Base-by-base conservation (phyloP, 2,113 vertebrate species). In the Caretta caretta region DNA sequence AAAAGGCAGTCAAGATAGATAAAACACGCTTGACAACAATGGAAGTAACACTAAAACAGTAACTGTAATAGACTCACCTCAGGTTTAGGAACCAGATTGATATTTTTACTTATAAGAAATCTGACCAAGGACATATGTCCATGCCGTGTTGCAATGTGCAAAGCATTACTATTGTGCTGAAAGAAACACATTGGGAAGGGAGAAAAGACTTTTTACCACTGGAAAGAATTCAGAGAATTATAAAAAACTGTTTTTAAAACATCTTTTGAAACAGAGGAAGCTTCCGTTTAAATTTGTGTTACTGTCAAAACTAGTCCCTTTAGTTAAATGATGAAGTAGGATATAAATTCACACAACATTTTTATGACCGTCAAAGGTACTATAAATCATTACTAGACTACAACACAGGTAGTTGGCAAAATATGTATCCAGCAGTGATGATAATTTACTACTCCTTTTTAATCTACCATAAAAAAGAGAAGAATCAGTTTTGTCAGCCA, bases 101-200 rank as follows among this genome's bases (percentile, higher is more conserved):
- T 91, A 3, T 98, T 97, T 92, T 98, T 97, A 56, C 92, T 79
- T 90, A 99, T 95, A 91, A 99, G 99, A 83, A 99, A 97, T 51
- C 94, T 97, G 54, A 99, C 98, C 27, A 99, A 95, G 50, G 98
- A 93, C 2, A 96, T 65, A n/a, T 99, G 97, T 35, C 99, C 99
- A 84, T 97, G 98, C 97, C 97, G 97, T 87, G 98, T 92, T 50
- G 98, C 98, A 65, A 96, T 90, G 94, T 99, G 98, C 92, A 99
- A 98, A 81, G 97, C 97, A 38, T 90, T 98, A 88, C 88, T 92
- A 13, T 96, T 97, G 94, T 90, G 96, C 99, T 99, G 93, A 91
- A 98, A 97, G 27, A 84, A 87, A 97, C 53, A 89, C 54, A 85
- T 69, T 88, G 90, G 3, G 72, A 22, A 91, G 1, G 29, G 12